Percentiles rank a stretch among this genome's conserved stretches.
phyloP scores from a whole-genome alignment of 2,888 invertebrate species.

The Selenia dentaria region DNA sequence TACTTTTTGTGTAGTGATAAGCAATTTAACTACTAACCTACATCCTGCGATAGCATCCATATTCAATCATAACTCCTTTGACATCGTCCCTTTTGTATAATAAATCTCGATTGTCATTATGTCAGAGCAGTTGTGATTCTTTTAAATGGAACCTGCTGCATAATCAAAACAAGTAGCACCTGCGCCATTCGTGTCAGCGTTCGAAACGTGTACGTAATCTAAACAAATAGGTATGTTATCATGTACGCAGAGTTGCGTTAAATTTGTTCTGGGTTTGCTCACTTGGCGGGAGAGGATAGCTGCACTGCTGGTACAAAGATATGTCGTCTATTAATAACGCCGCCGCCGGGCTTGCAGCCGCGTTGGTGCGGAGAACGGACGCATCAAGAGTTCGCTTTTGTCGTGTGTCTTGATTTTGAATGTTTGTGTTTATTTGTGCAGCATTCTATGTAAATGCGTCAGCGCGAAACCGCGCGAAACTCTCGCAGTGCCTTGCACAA shows the following conservation, averaged over 20 bases:
- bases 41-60: too few relatives aligned
- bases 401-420: conserved; percentile 64
- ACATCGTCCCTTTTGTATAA: neutral
- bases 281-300: conserved; percentile 73
- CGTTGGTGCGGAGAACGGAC: conserved; percentile 47
- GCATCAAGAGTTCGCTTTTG: conserved; percentile 62
- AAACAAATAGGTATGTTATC: conserved; percentile 50
- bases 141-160: conserved; percentile 11
- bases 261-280: conserved; percentile 64
- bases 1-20: too few relatives aligned
- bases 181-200: conserved; percentile 33
- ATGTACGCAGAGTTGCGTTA: conserved; percentile 44
- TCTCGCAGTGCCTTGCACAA: conserved; percentile 36
- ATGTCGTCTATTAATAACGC: conserved; percentile 77
- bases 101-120: too few relatives aligned
- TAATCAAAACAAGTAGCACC: conserved; percentile 37
- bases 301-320: conserved; percentile 67
- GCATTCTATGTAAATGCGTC: conserved; percentile 38
- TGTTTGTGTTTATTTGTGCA: conserved; percentile 40
- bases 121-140: neutral
- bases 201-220: conserved; percentile 45
- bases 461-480: conserved; percentile 27
- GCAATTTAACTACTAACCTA: too few relatives aligned
- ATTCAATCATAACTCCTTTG: too few relatives aligned
- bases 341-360: conserved; percentile 63